phyloP scores from a whole-genome alignment of 2,888 invertebrate genomes.

The Leptinotarsa peninsularis region DNA sequence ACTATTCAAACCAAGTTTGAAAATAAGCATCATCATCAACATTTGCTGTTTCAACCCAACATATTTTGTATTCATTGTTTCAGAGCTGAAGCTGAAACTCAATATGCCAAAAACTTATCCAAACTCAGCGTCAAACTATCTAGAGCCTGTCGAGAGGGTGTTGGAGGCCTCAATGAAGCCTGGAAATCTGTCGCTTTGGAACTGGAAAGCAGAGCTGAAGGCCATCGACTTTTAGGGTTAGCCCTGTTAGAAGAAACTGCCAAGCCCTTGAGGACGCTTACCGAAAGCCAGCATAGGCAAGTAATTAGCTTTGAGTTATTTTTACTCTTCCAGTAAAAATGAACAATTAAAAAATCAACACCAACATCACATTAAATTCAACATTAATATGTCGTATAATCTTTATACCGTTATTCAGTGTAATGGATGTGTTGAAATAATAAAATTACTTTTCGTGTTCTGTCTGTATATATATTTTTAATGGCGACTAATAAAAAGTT shows the following conservation, averaged over 20 bases:
- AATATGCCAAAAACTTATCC: constrained; percentile 90
- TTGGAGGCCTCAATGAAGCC: constrained; percentile 86
- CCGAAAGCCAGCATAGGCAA: constrained; percentile 74
- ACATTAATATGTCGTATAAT: too few relatives aligned
- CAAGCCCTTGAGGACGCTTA: constrained; percentile 83
- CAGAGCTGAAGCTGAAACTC: constrained; percentile 91
- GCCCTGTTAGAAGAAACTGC: constrained; percentile 88
- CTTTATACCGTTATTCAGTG: too few relatives aligned
- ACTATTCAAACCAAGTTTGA: too few relatives aligned
- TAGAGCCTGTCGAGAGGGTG: constrained; percentile 83
- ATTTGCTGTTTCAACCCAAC: too few relatives aligned
- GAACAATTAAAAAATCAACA: not conserved
- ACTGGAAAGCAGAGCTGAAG: constrained; percentile 91
- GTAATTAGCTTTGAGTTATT: constrained; percentile 1
- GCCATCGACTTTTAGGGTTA: constrained; percentile 76
- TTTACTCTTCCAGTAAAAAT: not conserved
- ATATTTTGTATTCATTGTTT: constrained; percentile 53
- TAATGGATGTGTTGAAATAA: too few relatives aligned
- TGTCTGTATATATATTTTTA: too few relatives aligned
- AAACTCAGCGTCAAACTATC: constrained; percentile 88
- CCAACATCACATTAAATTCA: not conserved
- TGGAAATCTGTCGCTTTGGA: constrained; percentile 93
- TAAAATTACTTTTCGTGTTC: too few relatives aligned
- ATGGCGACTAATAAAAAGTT: too few relatives aligned
- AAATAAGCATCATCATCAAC: too few relatives aligned